Conservation (phyloP, 2,797 vertebrate genomes). For the Podargus strigoides region DNA sequence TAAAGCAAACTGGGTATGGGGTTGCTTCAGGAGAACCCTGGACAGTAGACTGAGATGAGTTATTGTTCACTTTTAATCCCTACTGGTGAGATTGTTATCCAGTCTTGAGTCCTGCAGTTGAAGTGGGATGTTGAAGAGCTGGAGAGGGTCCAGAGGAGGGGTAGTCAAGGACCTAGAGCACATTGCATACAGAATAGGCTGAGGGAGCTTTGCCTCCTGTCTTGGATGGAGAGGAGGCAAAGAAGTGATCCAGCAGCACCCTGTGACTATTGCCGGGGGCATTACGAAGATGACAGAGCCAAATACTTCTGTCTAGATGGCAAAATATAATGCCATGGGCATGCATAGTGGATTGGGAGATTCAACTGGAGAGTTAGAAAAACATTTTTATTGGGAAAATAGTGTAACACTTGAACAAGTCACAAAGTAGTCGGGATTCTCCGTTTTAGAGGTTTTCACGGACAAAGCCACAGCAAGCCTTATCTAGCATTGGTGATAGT, state of each 20-base stretch:
- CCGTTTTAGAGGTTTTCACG: background rate
- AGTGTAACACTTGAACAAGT: background rate
- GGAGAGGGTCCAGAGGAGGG: background rate
- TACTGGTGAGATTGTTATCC: background rate
- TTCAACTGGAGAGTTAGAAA: background rate
- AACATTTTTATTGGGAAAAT: background rate
- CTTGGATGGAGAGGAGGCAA: background rate
- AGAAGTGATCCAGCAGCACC: background rate
- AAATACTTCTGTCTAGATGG: background rate
- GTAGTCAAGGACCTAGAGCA: background rate
- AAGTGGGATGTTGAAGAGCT: background rate
- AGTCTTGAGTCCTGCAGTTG: background rate
- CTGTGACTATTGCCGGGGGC: background rate
- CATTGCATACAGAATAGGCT: background rate
- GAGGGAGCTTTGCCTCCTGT: background rate
- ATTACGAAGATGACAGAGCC: background rate
- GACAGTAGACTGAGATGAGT: background rate
- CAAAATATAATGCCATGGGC: background rate
- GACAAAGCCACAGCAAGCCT: background rate
- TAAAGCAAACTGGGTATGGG: background rate
- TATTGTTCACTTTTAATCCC: background rate
- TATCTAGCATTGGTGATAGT: background rate
- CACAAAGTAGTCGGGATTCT: background rate
- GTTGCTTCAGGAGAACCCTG: background rate
- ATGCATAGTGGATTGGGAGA: background rate